These are phyloP conservation scores for Jaculus jaculus DNA, from an alignment of 2,113 vertebrate genomes.

Conservation along the genomic window DNA sequence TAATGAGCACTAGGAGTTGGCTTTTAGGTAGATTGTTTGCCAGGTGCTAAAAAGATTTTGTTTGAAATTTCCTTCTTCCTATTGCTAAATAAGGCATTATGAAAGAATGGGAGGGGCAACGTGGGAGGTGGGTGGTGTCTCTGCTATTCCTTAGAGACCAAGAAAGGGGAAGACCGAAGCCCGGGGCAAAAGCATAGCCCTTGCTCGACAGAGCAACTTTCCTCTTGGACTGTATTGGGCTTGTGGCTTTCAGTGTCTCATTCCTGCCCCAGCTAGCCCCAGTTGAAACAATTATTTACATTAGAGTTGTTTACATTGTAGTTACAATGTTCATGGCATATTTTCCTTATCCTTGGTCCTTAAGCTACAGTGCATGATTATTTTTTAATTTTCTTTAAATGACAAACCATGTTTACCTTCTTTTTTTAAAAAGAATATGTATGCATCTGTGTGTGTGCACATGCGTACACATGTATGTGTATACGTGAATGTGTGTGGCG, in stretches of 20 bases:
- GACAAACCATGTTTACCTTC: not conserved
- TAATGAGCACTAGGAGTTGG: constrained; percentile 74
- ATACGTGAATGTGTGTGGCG: too few relatives aligned
- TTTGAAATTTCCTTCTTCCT: not conserved
- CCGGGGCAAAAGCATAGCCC: not conserved
- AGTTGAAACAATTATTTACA: not conserved
- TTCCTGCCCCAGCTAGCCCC: not conserved
- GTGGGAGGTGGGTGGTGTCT: not conserved
- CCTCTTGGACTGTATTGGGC: not conserved
- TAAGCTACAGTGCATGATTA: not conserved
- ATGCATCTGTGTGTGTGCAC: too few relatives aligned
- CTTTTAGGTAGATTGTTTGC: constrained; percentile 67
- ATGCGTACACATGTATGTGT: too few relatives aligned
- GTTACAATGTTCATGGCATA: not conserved
- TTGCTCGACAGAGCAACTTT: not conserved
- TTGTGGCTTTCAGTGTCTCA: not conserved
- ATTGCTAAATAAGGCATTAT: constrained; percentile 48
- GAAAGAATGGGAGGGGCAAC: not conserved
- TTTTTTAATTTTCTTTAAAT: constrained; percentile 12
- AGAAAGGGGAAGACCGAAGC: not conserved
- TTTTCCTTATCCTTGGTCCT: constrained; percentile 40
- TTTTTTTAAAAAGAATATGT: too few relatives aligned
- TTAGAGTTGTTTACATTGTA: not conserved
- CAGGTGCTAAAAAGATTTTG: constrained; percentile 48
- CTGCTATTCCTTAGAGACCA: not conserved